Conservation (phyloP, 2,888 invertebrate genomes). For the Amphiduros pacificus region DNA sequence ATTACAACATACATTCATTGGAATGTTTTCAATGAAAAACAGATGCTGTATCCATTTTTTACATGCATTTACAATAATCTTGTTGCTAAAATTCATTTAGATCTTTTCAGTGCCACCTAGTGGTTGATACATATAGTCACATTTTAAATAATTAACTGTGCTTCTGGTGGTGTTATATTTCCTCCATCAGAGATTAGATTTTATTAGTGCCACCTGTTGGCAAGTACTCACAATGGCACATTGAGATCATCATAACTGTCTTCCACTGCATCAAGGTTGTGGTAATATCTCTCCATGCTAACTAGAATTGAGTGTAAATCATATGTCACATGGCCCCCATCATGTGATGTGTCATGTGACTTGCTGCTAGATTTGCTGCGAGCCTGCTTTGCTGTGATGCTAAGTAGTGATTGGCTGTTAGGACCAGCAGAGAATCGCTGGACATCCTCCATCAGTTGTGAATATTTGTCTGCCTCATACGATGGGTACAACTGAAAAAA, state of each 20-base stretch:
- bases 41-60: too few relatives aligned
- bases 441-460: conserved; percentile 30
- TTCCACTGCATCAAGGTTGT: conserved; percentile 24
- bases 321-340: conserved; percentile 21
- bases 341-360: background rate
- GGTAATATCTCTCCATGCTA: conserved; percentile 36
- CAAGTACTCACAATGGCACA: conserved; percentile 26
- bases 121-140: too few relatives aligned
- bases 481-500: conserved; percentile 36
- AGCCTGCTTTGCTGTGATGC: background rate
- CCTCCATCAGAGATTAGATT: too few relatives aligned
- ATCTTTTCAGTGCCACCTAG: too few relatives aligned
- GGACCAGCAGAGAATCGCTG: conserved; percentile 11
- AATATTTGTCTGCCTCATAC: conserved; percentile 29
- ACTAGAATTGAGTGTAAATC: conserved; percentile 38
- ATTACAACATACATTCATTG: too few relatives aligned
- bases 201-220: background rate
- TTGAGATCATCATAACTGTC: conserved; percentile 33
- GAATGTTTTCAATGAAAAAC: too few relatives aligned
- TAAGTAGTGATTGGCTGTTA: background rate
- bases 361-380: background rate
- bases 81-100: too few relatives aligned
- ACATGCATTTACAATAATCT: too few relatives aligned
- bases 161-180: too few relatives aligned
- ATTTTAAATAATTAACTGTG: too few relatives aligned